phyloP scores from a whole-genome alignment of 2,113 vertebrate genomes.

The Phoenicopterus ruber region DNA sequence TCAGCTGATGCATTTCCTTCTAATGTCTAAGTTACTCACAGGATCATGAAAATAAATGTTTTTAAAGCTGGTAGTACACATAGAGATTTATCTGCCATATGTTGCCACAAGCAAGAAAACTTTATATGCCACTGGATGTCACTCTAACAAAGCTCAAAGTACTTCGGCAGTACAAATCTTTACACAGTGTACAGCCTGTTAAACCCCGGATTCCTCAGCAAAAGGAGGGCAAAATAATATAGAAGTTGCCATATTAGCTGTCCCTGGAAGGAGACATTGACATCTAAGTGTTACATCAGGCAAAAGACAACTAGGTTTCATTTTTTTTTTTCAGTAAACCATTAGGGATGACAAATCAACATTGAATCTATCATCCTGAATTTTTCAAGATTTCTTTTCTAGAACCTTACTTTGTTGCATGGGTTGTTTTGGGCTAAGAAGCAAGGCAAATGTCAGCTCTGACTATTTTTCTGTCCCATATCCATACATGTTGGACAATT shows the following conservation, averaged over 20 bases:
- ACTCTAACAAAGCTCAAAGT: neutral
- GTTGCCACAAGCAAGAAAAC: neutral
- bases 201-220: neutral
- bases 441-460: neutral
- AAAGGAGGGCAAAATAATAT: neutral
- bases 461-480: neutral
- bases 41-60: neutral
- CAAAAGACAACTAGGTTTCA: neutral
- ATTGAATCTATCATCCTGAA: neutral
- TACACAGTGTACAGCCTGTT: too few relatives aligned
- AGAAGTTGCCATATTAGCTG: neutral
- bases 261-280: neutral
- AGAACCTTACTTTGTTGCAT: neutral
- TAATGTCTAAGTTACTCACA: neutral
- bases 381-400: neutral
- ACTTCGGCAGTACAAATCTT: neutral
- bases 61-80: neutral
- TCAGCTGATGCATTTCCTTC: neutral
- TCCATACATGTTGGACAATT: neutral
- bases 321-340: neutral
- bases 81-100: fast-evolving
- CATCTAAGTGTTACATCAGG: neutral
- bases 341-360: neutral
- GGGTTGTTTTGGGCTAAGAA: neutral
- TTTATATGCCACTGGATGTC: constrained; percentile 25